Evolutionary conservation across 2,888 invertebrate species (phyloP), one percentile per base, ranked within the genome.

Genomic region (Cremastinae sp.): DNA sequence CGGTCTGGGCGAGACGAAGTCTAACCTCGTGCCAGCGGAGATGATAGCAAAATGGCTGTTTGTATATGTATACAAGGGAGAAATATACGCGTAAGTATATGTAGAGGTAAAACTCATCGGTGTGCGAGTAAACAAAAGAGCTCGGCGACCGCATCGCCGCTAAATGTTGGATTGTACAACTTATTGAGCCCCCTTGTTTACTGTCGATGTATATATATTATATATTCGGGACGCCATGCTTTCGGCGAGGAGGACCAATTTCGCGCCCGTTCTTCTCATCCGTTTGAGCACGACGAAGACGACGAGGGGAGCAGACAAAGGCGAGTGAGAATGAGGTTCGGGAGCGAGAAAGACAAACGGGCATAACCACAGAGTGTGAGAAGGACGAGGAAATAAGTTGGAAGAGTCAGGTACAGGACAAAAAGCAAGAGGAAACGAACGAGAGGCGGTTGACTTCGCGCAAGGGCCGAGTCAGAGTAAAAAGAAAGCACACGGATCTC

Each of bases 231-330:
- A 38, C 43, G 62, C 12, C 59, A 51, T 43, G 66, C 56, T 59
- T 68, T 66, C 74, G 51, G 72, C 36, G 74, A 72, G 58, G 77
- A 77, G 75, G 72, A 79, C 81, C 84, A 84, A 86, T 87, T 86
- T 80, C 79, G 78, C 79, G 72, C 73, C 66, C 77, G 64, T 69
- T 69, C 68, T 49, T 47, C 41, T 70, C 28, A 77, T 79, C 79
- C 84, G 84, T 84, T 83, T 82, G 81, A 75, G 70, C 73, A 73
- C 74, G 28, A 62, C 69, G 62, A 58, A 54, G 74, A 77, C 73
- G 78, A 80, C 80, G 28, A 81, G 77, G 79, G 81, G 81, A 81
- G 79, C 82, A 82, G 84, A 80, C 82, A 81, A 84, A 84, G 81
- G 82, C 76, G 78, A 66, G 53, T 68, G 80, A 20, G 62, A 69